Evolutionary conservation across 23 tunicate species (phyloP).

Genomic region (Corella eumyota): DNA sequence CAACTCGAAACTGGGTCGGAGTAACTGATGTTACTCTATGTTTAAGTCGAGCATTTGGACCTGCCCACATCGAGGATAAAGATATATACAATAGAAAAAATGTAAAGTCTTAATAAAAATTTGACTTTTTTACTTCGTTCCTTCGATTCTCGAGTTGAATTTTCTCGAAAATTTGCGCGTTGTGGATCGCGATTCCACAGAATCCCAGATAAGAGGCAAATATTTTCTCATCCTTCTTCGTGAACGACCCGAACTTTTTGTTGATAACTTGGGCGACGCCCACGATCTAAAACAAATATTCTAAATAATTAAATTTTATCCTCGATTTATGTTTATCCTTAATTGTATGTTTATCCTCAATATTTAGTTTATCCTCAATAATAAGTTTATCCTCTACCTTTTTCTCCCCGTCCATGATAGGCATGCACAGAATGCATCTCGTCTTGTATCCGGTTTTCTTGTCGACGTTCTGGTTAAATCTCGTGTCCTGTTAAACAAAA

Average conservation of each 20-base stretch:
- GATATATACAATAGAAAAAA: too few relatives aligned
- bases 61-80: too few relatives aligned
- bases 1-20: too few relatives aligned
- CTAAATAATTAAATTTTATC: not conserved
- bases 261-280: slow-evolving; percentile 98
- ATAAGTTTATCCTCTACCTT: slow-evolving; percentile 23
- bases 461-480: slow-evolving; percentile 76
- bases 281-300: slow-evolving; percentile 37
- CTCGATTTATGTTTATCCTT: not conserved
- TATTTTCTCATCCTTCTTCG: slow-evolving; percentile 79
- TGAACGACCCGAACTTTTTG: slow-evolving; percentile 59
- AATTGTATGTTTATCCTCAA: not conserved
- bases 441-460: slow-evolving; percentile 75
- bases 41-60: too few relatives aligned
- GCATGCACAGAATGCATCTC: slow-evolving; percentile 82
- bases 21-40: too few relatives aligned
- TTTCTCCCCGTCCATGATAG: slow-evolving; percentile 57
- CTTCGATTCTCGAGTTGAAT: slow-evolving; percentile 73
- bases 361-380: not conserved
- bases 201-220: slow-evolving; percentile 86
- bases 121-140: slow-evolving; percentile 43
- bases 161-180: slow-evolving; percentile 85
- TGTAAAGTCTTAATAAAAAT: not conserved
- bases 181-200: slow-evolving; percentile 91
- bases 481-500: slow-evolving; percentile 39